These are phyloP conservation scores for Tricholauxania praeusta DNA, from an alignment of 2,888 invertebrate species.

Conservation along the genomic window DNA sequence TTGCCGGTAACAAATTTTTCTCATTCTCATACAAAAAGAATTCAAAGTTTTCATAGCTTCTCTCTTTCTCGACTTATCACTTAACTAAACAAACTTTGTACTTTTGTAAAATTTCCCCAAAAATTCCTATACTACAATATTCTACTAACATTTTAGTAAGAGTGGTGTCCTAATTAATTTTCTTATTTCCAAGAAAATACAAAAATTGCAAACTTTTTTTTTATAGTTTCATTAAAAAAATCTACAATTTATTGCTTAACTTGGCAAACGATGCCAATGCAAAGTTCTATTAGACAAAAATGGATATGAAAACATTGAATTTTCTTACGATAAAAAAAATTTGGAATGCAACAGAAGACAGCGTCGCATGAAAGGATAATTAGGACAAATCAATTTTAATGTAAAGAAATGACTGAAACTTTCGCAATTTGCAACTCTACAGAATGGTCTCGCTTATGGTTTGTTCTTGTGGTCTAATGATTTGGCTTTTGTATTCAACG, in stretches of 20 bases:
- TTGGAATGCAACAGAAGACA: neutral
- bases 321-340: neutral
- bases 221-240: neutral
- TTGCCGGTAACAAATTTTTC: no score
- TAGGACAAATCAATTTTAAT: slow-evolving; percentile 14
- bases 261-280: neutral
- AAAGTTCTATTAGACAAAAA: neutral
- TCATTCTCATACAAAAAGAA: no score
- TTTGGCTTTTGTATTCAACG: neutral
- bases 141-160: no score
- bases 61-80: no score
- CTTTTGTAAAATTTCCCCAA: no score
- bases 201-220: neutral
- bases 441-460: neutral
- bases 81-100: no score
- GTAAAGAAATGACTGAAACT: neutral
- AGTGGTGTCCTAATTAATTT: no score
- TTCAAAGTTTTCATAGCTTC: no score
- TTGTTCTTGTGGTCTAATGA: neutral
- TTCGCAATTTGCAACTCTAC: neutral
- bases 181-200: no score
- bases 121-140: no score
- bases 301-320: neutral
- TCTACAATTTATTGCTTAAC: neutral
- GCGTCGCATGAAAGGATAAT: slow-evolving; percentile 1